Conservation (phyloP, 2,113 vertebrate genomes). For the Epinephelus lanceolatus region DNA sequence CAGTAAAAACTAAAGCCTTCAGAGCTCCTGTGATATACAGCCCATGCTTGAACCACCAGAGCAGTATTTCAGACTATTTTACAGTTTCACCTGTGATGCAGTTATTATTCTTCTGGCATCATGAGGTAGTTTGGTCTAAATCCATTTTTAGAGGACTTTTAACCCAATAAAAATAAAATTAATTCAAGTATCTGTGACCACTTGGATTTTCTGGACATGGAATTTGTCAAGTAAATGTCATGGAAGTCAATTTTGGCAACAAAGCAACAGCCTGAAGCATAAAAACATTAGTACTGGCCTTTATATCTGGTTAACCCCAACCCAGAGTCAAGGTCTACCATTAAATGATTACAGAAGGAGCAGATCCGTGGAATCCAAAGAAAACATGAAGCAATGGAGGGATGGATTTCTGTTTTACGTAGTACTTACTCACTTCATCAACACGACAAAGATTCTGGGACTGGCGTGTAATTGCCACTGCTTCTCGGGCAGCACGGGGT, state of each 20-base stretch:
- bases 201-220: conserved; percentile 1
- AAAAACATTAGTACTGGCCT: background rate
- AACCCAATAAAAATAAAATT: background rate
- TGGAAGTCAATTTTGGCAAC: background rate
- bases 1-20: conserved; percentile 2
- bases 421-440: background rate
- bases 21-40: conserved; percentile 26
- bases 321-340: background rate
- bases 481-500: conserved; percentile 2
- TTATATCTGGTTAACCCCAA: conserved; percentile 1
- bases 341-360: background rate
- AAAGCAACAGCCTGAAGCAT: background rate
- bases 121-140: background rate
- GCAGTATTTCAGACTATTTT: background rate
- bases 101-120: background rate
- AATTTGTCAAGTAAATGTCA: background rate
- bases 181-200: background rate
- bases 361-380: background rate
- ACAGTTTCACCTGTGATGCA: background rate
- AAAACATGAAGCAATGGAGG: background rate
- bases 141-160: background rate
- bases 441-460: background rate
- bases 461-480: background rate
- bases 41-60: background rate
- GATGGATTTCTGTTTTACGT: background rate